These are phyloP conservation scores for Scaeva pyrastri DNA, from an alignment of 2,888 invertebrate species.

Conservation along the genomic window DNA sequence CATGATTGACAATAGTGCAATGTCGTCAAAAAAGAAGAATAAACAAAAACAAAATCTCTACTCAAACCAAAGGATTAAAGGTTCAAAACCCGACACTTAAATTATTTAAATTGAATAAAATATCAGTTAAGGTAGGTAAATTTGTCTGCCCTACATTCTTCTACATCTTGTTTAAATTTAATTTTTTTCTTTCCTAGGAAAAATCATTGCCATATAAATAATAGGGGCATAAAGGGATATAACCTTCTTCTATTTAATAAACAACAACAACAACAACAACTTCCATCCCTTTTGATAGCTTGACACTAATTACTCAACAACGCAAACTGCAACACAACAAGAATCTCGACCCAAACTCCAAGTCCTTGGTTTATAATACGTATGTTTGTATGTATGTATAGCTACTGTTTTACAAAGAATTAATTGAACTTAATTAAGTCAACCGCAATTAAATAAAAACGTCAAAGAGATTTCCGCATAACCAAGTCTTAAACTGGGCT, in stretches of 20 bases:
- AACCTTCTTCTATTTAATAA: slow-evolving; percentile 11
- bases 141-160: background rate
- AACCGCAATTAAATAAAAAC: slow-evolving; percentile 32
- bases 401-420: slow-evolving; percentile 11
- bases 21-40: too few species aligned
- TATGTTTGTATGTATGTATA: background rate
- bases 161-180: background rate
- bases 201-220: slow-evolving; percentile 3
- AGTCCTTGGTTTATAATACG: slow-evolving; percentile 11
- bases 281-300: slow-evolving; percentile 22
- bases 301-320: slow-evolving; percentile 41
- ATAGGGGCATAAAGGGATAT: background rate
- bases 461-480: slow-evolving; percentile 39
- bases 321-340: background rate
- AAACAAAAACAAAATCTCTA: too few species aligned
- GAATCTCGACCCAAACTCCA: background rate
- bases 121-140: background rate
- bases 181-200: background rate
- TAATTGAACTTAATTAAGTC: slow-evolving; percentile 41
- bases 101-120: background rate
- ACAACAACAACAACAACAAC: slow-evolving; percentile 20
- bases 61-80: too few species aligned
- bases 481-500: slow-evolving; percentile 31
- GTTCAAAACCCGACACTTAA: background rate
- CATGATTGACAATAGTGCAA: too few species aligned